Percentiles rank a stretch among this genome's conserved stretches.
phyloP scores from a whole-genome alignment of 2,888 invertebrate species.

The Hydroisotoma schaefferi region DNA sequence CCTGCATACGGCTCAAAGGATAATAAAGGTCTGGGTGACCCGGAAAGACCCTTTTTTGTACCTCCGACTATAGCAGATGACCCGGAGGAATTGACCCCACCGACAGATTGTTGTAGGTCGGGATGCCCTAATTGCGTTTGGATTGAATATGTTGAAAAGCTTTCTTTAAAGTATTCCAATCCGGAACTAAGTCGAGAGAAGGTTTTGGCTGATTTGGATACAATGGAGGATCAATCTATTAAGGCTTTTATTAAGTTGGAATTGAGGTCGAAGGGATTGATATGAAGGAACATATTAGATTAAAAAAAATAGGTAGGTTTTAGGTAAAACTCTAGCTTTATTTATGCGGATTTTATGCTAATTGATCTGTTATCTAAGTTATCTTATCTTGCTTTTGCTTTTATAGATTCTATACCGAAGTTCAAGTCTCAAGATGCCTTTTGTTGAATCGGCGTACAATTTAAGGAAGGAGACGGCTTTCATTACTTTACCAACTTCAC shows the following conservation, averaged over 20 bases:
- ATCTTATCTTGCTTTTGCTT: too few species aligned
- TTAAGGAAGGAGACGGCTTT: too few species aligned
- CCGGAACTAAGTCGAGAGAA: conserved; percentile 65
- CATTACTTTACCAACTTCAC: too few species aligned
- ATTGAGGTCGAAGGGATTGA: conserved; percentile 53
- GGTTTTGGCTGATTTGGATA: conserved; percentile 61
- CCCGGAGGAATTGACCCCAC: conserved; percentile 51
- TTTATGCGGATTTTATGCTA: too few species aligned
- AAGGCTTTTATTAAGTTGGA: conserved; percentile 78
- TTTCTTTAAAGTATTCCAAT: conserved; percentile 61
- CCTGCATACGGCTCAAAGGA: conserved; percentile 30
- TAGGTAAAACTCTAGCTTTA: too few species aligned
- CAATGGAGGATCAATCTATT: conserved; percentile 75
- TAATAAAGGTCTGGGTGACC: conserved; percentile 37
- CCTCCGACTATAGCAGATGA: conserved; percentile 1
- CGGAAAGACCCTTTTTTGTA: conserved; percentile 28
- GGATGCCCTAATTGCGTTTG: conserved; percentile 92
- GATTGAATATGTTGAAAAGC: conserved; percentile 80
- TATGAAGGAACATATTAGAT: conserved; percentile 5
- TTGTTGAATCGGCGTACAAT: too few species aligned
- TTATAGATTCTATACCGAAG: too few species aligned
- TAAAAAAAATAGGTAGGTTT: too few species aligned
- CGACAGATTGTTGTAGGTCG: conserved; percentile 84
- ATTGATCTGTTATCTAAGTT: too few species aligned
- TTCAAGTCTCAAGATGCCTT: too few species aligned